Conservation (phyloP, 2,888 invertebrate species). For the Hipparchia sbordonii region DNA sequence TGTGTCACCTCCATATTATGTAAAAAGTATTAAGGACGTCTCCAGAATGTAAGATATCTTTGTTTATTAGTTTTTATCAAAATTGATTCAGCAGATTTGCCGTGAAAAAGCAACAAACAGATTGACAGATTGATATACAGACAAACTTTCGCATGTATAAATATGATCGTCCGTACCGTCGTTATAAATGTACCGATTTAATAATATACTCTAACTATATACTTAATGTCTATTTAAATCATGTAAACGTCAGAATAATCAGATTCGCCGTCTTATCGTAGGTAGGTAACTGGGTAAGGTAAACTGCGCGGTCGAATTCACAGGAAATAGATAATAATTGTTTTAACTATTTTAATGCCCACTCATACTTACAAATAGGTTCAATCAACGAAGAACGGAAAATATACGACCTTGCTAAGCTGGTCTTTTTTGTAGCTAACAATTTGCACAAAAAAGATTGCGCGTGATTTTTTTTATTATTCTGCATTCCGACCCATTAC, state of each 20-base stretch:
- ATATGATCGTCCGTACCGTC: no score
- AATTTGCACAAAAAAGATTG: slow-evolving; percentile 22
- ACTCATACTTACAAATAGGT: slow-evolving; percentile 8
- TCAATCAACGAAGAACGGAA: slow-evolving; percentile 27
- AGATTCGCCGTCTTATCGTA: background rate
- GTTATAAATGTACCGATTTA: no score
- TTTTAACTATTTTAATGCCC: slow-evolving; percentile 5
- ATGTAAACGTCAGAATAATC: no score
- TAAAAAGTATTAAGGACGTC: no score
- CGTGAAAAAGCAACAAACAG: no score
- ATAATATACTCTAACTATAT: no score
- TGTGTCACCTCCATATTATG: background rate
- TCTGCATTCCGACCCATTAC: slow-evolving; percentile 22
- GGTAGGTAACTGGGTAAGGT: background rate
- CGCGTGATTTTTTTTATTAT: slow-evolving; percentile 21
- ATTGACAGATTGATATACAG: no score
- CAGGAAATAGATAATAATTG: background rate
- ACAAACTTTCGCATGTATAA: no score
- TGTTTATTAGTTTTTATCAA: no score
- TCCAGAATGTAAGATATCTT: no score
- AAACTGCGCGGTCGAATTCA: background rate
- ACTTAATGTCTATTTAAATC: no score
- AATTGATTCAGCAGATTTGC: no score
- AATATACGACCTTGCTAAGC: slow-evolving; percentile 23
- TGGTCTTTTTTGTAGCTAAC: slow-evolving; percentile 21